Base-by-base conservation (phyloP, 1,140 invertebrate species). In the Orius insidiosus region DNA sequence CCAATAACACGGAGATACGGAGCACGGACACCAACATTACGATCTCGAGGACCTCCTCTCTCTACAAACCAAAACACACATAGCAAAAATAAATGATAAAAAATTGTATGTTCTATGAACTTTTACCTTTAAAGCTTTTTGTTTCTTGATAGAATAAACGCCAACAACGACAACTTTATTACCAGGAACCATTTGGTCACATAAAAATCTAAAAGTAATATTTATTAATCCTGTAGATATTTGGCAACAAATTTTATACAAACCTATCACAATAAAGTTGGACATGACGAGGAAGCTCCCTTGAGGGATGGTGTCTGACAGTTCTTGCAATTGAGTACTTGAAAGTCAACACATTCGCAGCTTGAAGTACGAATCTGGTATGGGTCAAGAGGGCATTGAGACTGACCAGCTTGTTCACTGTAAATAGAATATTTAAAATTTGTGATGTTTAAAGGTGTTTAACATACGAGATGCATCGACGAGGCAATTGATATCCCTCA, bases 221-320 rank as follows among this genome's bases (percentile, higher is more conserved):
- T 46, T 8, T 13, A 7, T 13, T 9, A 31, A 16, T 46, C 41
- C 13, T n/a, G 38, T 34, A 24, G 24, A n/a, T n/a, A n/a, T n/a
- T n/a, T n/a, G n/a, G n/a, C n/a, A 33, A 33, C 7, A 33, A 33
- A 8, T 8, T 9, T 36, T 11, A 3, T 46, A 49, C 49, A 54
- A 61, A 74, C 56, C 92, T 74, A 61, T 99, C 95, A 58, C 85
- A 88, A 63, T 93, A 99, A 0, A 99, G 67, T 52, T 90, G 83
- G 46, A 98, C 65, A 66, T 99, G 96, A 5, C 96, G 71, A 0
- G 96, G 95, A 73, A 99, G 89, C 71, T 99, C 96, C 96, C 94
- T 59, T 97, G 90, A 0, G 95, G 96, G 48, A 98, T 86, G 52
- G 80, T 82, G 63, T 99, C 95, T 4, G 92, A 90, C 6, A 88